phyloP scores from a whole-genome alignment of 2,888 invertebrate genomes.

The Petrolisthes manimaculis region DNA sequence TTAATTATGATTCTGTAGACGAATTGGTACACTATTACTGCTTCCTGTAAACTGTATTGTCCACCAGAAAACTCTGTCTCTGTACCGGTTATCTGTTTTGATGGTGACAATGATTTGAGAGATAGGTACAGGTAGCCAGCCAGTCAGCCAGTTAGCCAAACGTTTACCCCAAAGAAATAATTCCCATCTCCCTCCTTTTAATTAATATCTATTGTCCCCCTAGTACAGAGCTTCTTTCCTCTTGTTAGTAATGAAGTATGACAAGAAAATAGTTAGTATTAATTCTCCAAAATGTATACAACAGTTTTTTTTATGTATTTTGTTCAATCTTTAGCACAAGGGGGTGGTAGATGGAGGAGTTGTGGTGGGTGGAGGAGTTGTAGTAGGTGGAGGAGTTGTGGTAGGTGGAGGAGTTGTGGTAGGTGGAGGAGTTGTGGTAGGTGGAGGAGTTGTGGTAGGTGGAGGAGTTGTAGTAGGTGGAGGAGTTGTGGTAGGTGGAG shows the following conservation, averaged over 20 bases:
- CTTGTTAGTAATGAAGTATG: background rate
- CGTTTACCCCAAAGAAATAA: too few relatives aligned
- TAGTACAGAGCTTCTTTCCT: too few relatives aligned
- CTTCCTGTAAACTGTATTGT: too few relatives aligned
- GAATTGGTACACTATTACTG: too few relatives aligned
- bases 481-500: conserved; percentile 26
- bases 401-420: background rate
- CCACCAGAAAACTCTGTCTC: too few relatives aligned
- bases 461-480: conserved; percentile 4
- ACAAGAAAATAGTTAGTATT: background rate
- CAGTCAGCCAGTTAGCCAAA: too few relatives aligned
- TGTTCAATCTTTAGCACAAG: background rate
- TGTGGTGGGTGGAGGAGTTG: background rate
- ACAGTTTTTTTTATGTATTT: background rate
- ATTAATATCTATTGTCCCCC: too few relatives aligned
- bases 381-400: background rate
- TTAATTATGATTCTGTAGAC: too few relatives aligned
- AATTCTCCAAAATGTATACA: background rate
- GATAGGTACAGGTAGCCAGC: too few relatives aligned
- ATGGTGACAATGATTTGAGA: background rate
- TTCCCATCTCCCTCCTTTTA: too few relatives aligned
- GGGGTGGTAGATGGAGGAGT: background rate
- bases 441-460: conserved; percentile 5
- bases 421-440: background rate
- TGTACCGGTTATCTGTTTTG: background rate